These are phyloP conservation scores for Nomada hirtipes DNA, from an alignment of 2,888 invertebrate genomes.

Conservation along the genomic window DNA sequence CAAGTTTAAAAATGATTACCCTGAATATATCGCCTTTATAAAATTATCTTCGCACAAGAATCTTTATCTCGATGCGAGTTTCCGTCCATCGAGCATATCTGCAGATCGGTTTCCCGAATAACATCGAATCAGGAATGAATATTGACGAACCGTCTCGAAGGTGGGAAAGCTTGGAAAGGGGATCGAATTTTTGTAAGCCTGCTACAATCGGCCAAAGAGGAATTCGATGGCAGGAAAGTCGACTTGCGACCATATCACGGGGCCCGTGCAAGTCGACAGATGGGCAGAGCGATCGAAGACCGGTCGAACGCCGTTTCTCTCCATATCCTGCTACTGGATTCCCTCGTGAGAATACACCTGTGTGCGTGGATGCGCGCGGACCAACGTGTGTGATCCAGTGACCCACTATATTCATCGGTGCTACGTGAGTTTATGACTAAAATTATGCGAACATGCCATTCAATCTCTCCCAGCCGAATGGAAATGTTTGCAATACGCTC, in stretches of 20 bases:
- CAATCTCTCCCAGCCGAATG: slow-evolving; percentile 19
- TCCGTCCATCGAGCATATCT: neutral
- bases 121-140: neutral
- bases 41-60: neutral
- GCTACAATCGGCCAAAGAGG: neutral
- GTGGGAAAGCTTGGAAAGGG: neutral
- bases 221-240: slow-evolving; percentile 38
- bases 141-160: neutral
- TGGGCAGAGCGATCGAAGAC: slow-evolving; percentile 65
- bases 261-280: slow-evolving; percentile 40
- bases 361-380: slow-evolving; percentile 42
- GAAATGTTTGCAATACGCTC: neutral
- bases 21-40: neutral
- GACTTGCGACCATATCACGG: slow-evolving; percentile 28
- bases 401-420: slow-evolving; percentile 72
- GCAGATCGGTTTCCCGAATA: too few species aligned
- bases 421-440: slow-evolving; percentile 47
- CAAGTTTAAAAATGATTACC: too few species aligned
- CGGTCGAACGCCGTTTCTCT: slow-evolving; percentile 75
- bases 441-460: slow-evolving; percentile 39
- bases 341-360: slow-evolving; percentile 52
- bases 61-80: neutral
- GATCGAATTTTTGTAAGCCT: neutral
- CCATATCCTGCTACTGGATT: slow-evolving; percentile 71
- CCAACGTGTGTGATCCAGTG: slow-evolving; percentile 74